These are phyloP conservation scores for Cliona cf. orientalis DNA, from an alignment of 37 sponge, comb jelly and placozoan genomes.

Conservation along the genomic window DNA sequence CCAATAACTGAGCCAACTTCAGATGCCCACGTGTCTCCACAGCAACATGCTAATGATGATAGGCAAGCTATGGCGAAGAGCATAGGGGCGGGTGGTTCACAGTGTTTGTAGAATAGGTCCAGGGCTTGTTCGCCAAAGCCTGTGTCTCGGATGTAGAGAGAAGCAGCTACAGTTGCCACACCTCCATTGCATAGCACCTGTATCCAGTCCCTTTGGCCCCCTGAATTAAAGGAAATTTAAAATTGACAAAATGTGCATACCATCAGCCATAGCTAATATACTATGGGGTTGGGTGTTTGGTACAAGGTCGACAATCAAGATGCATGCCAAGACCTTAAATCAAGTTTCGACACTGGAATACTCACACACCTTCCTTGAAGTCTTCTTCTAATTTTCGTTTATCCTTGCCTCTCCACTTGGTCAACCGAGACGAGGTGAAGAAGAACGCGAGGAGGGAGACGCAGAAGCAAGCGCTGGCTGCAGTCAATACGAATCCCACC, in stretches of 20 bases:
- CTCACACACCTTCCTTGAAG: constrained; percentile 50
- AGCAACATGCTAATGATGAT: constrained; percentile 70
- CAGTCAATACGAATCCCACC: constrained; percentile 78
- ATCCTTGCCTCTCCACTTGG: constrained; percentile 74
- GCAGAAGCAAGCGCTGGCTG: constrained; percentile 74
- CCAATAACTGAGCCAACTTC: constrained; percentile 89
- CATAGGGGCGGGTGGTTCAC: constrained; percentile 4
- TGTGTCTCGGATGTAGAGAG: constrained; percentile 41
- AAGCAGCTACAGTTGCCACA: constrained; percentile 62
- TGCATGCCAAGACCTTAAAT: too few species aligned
- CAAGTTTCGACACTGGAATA: too few species aligned
- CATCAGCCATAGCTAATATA: not conserved
- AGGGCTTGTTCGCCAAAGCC: constrained; percentile 63
- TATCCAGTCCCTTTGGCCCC: constrained; percentile 82
- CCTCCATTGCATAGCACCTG: constrained; percentile 94
- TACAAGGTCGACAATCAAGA: too few species aligned
- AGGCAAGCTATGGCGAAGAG: constrained; percentile 58
- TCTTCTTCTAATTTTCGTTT: constrained; percentile 72
- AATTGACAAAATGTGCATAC: not conserved
- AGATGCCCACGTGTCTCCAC: constrained; percentile 98
- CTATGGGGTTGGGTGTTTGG: not conserved
- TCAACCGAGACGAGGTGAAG: constrained; percentile 84
- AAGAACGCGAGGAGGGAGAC: constrained; percentile 76
- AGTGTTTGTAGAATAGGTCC: not conserved
- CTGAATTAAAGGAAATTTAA: constrained; percentile 24